Base-by-base conservation (phyloP, 2,888 invertebrate genomes). In the Incurvaria masculella region DNA sequence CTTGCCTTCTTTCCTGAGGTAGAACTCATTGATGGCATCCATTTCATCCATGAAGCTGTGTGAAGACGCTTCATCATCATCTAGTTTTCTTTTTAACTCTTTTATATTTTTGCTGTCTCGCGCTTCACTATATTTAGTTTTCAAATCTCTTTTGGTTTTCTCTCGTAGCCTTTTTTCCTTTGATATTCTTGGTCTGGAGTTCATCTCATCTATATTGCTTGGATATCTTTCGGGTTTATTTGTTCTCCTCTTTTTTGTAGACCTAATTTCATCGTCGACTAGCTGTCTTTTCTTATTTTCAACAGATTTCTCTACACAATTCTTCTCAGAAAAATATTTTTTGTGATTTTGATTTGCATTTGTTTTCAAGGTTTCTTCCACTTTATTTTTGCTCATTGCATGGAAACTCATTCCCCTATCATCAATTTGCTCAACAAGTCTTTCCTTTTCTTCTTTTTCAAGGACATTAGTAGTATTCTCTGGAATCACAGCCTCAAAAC, bases 251-350 rank as follows among this genome's bases (percentile, higher is more conserved):
- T 21, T 16, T 39, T 19, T n/a, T 46, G 21, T 17, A 11, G 14
- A 6, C 17, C 33, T 11, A 10, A 23, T 47, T 27, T 27, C 20
- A 16, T 2, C 20, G 16, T 21, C 40, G n/a, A 17, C n/a, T 52
- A 46, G 21, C 43, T 48, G 5, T 54, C 49, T 45, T 51, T 57
- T 11, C 42, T 38, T 38, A n/a, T 16, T 16, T 55, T 47, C 4
- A 45, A 26, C n/a, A 53, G n/a, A n/a, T n/a, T n/a, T n/a, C n/a
- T n/a, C n/a, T n/a, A n/a, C 54, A 16, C 16, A 16, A 47, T 27
- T 49, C 50, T 38, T 14, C 14, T 27, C 14, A 27, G 27, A 10
- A 8, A 27, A 27, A 27, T 27, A 8, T 27, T 10, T 27, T 10
- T 10, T 14, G 10, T 10, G 10, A 14, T 27, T 14, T 10, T 27